Evolutionary conservation across 30 jellyfish, hydroid and myxozoan species (phyloP).

Genomic region (Rhopilema esculentum): DNA sequence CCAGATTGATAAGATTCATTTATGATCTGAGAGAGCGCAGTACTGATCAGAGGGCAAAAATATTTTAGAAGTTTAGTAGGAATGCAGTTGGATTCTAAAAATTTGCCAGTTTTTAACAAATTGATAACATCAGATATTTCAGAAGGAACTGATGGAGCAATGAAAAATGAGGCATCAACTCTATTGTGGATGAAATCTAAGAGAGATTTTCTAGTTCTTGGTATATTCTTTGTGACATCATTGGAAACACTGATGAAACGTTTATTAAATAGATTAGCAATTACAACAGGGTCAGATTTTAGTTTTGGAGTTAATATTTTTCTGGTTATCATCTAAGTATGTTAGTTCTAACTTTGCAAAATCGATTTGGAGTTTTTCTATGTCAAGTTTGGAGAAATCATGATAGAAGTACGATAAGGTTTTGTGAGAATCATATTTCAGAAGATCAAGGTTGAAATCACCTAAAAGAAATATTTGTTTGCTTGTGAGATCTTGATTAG

Average conservation of each 20-base stretch:
- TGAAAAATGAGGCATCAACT: conserved; percentile 7
- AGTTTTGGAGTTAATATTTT: too few relatives aligned
- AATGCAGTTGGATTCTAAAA: conserved; percentile 67
- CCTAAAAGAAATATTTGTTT: conserved; percentile 24
- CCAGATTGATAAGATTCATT: too few relatives aligned
- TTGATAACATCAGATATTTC: conserved; percentile 29
- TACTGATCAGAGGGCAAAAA: background rate
- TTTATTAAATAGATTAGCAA: background rate
- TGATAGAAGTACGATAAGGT: too few relatives aligned
- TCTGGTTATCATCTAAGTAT: too few relatives aligned
- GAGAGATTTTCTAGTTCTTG: conserved; percentile 20
- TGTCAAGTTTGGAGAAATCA: too few relatives aligned
- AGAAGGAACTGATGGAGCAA: conserved; percentile 17
- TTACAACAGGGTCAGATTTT: background rate
- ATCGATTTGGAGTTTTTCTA: too few relatives aligned
- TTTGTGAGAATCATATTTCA: conserved; percentile 38
- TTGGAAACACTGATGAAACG: background rate
- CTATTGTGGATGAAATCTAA: conserved; percentile 5
- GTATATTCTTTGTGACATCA: conserved; percentile 15
- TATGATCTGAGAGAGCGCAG: too few relatives aligned
- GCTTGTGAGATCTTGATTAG: conserved; percentile 30
- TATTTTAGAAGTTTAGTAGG: conserved; percentile 50
- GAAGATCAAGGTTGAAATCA: conserved; percentile 32
- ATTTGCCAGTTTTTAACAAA: conserved; percentile 15
- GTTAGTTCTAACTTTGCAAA: too few relatives aligned